Base-by-base conservation (phyloP, 2,888 invertebrate genomes). In the Epistrophe eligans region DNA sequence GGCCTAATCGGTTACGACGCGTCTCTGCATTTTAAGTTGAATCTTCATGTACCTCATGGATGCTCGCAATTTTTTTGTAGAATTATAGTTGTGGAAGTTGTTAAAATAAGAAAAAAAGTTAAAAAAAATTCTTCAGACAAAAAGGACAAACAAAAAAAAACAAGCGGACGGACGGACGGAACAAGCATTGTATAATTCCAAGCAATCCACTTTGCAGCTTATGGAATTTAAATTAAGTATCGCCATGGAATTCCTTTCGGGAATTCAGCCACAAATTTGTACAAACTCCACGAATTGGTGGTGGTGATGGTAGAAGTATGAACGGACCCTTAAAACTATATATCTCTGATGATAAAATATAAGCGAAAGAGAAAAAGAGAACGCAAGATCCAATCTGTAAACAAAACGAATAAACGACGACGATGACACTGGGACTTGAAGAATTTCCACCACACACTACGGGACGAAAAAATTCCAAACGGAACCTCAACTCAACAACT, bases 151-250 rank as follows among this genome's bases (percentile, higher is more conserved):
- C 7, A 55, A 57, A 72, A 50, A 24, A 24, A 24, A 24, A 24
- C 1, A 24, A 24, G 3, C 4, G 64, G 19, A 3, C 19, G 50
- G 19, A 35, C 15, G 50, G 67, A 32, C 32, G 66, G n/a, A 35
- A 66, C 67, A 67, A 50, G 40, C 76, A 71, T 80, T 88, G 87
- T 82, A 77, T 84, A 89, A 88, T 88, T 88, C 80, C 88, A 82
- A 73, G 84, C 87, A 88, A 84, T 83, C 88, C 85, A 77, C 52
- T 77, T 77, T 82, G 88, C 81, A 88, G 89, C 89, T 88, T 88
- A 88, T 90, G 91, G 92, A 92, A 92, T 92, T 92, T 92, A 91
- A 92, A 92, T 91, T 90, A 91, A 91, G 92, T 90, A 90, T 91
- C 91, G 90, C 81, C 88, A 88, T 89, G 90, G 89, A 90, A 91